A percentile compares a stretch with the other conserved stretches of the same genome.
Conservation (phyloP, 1,140 invertebrate species). For the Ruditapes philippinarum region DNA sequence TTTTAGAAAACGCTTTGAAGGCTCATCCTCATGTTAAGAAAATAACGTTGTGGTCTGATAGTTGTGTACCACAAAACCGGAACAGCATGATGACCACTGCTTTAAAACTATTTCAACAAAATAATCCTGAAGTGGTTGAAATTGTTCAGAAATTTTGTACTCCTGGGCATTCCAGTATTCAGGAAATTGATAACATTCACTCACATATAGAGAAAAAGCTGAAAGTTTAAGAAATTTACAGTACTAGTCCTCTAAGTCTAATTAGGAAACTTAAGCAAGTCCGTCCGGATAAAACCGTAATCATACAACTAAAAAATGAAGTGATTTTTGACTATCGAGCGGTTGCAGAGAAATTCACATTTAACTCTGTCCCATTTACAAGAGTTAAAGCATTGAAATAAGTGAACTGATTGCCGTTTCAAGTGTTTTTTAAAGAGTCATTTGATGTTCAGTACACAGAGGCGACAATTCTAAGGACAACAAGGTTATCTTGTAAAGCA, state of each 20-base stretch:
- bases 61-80: conserved; percentile 51
- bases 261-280: conserved; percentile 2
- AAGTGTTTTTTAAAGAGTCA: not conserved
- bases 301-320: not conserved
- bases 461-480: not conserved
- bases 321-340: not conserved
- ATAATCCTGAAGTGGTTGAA: not conserved
- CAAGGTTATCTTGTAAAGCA: not conserved
- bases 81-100: conserved; percentile 12
- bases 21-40: conserved; percentile 40
- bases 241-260: conserved; percentile 4
- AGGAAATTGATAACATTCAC: conserved; percentile 60
- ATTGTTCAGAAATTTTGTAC: conserved; percentile 54
- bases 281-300: conserved; percentile 2
- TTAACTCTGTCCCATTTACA: not conserved
- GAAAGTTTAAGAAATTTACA: not conserved
- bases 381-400: conserved; percentile 5
- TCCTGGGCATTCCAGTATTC: conserved; percentile 59
- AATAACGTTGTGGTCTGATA: conserved; percentile 66
- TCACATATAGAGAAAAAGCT: conserved; percentile 51
- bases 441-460: not conserved
- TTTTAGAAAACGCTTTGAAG: conserved; percentile 55
- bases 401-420: not conserved
- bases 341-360: not conserved
- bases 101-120: not conserved